Percentiles rank a stretch among this genome's conserved stretches.
These are phyloP conservation scores for Thamnophis elegans DNA, from an alignment of 2,797 vertebrate genomes.

Conservation along the genomic window DNA sequence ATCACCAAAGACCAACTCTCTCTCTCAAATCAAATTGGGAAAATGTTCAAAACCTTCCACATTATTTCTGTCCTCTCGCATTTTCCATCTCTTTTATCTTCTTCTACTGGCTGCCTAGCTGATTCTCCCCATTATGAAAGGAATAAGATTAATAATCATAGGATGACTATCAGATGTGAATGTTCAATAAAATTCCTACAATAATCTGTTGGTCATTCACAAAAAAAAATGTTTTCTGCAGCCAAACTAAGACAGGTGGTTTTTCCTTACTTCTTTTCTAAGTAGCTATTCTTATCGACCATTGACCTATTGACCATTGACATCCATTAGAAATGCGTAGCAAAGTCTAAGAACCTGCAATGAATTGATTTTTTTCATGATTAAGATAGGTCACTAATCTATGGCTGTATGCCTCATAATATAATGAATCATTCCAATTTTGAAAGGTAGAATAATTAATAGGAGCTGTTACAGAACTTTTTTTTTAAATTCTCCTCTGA, in stretches of 20 bases:
- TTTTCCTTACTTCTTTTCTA: neutral
- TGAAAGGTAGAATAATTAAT: conserved; percentile 70
- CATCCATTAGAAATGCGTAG: conserved; percentile 54
- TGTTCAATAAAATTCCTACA: neutral
- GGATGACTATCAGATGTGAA: neutral
- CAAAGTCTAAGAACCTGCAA: conserved; percentile 54
- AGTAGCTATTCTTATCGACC: neutral
- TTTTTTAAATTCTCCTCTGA: neutral
- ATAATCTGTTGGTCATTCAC: neutral
- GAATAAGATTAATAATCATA: neutral
- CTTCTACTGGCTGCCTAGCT: neutral
- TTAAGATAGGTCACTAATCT: conserved; percentile 73
- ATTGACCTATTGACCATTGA: conserved; percentile 52
- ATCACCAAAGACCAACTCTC: neutral
- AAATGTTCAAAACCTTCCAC: neutral
- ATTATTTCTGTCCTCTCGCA: neutral
- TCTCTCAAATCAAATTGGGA: neutral
- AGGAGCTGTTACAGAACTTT: conserved; percentile 46
- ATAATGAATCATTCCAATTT: conserved; percentile 70
- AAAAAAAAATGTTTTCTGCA: neutral
- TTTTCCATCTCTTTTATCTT: neutral
- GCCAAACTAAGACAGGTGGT: neutral
- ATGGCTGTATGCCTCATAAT: conserved; percentile 70
- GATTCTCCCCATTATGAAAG: neutral
- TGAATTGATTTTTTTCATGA: conserved; percentile 72